A percentile compares a stretch with the other conserved stretches of the same genome.
These are phyloP conservation scores for Lithobates pipiens DNA, from an alignment of 2,797 vertebrate species.

Conservation along the genomic window DNA sequence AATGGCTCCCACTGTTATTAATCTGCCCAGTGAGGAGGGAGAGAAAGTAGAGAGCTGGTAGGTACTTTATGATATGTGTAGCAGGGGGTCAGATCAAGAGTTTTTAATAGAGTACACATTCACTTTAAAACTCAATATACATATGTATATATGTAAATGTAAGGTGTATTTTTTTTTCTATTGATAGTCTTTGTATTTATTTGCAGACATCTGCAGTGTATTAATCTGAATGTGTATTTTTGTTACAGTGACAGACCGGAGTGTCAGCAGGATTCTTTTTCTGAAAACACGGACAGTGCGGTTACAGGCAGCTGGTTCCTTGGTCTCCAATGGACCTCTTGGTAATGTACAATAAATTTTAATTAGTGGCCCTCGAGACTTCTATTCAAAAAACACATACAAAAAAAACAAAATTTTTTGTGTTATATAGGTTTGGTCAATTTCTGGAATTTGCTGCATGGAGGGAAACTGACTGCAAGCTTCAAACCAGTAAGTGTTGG, in stretches of 20 bases:
- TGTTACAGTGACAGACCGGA: constrained; percentile 68
- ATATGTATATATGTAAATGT: too few species aligned
- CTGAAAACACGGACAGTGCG: constrained; percentile 66
- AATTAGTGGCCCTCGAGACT: background rate
- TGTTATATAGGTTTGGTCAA: constrained; percentile 67
- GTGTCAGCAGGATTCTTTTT: constrained; percentile 74
- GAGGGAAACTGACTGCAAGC: constrained; percentile 70
- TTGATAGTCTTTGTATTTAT: too few species aligned
- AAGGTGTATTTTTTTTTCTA: background rate
- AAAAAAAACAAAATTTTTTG: background rate
- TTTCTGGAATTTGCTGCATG: constrained; percentile 77
- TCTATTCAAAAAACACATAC: background rate
- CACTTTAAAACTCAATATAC: too few species aligned
- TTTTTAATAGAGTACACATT: too few species aligned
- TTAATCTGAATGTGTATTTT: background rate
- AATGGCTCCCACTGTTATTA: too few species aligned
- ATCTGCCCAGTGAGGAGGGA: too few species aligned
- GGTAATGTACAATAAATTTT: constrained; percentile 66
- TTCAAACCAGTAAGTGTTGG: constrained; percentile 75
- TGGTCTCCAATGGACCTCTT: constrained; percentile 73
- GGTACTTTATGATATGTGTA: too few species aligned
- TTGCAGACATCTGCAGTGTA: background rate
- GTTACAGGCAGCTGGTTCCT: constrained; percentile 65
- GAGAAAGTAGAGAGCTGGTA: too few species aligned
- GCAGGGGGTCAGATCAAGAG: too few species aligned